Conservation (phyloP, 2,888 invertebrate genomes). For the Lapara coniferarum region DNA sequence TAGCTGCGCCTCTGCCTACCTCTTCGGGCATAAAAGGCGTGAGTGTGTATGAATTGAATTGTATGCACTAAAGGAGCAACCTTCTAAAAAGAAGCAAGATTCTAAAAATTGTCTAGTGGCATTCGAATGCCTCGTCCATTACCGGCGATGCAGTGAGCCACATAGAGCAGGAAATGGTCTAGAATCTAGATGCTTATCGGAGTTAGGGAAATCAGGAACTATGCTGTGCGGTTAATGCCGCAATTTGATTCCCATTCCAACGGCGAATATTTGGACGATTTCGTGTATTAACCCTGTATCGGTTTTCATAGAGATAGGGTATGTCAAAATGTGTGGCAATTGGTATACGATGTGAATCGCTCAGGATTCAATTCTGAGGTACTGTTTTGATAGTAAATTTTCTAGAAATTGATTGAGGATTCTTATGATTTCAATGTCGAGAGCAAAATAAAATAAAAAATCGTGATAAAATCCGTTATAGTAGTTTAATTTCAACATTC, state of each 20-base stretch:
- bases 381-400: no score
- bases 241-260: slow-evolving; percentile 34
- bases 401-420: no score
- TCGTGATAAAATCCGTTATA: no score
- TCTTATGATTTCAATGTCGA: no score
- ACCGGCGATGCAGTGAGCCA: slow-evolving; percentile 38
- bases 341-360: neutral
- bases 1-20: no score
- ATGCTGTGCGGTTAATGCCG: slow-evolving; percentile 41
- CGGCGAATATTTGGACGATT: slow-evolving; percentile 17
- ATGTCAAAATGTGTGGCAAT: neutral
- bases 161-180: slow-evolving; percentile 54
- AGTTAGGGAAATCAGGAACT: slow-evolving; percentile 51
- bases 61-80: no score
- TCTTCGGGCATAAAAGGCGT: no score
- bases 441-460: no score
- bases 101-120: neutral
- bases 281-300: slow-evolving; percentile 5
- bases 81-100: no score
- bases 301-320: neutral
- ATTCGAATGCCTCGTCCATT: slow-evolving; percentile 26
- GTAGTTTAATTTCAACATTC: no score
- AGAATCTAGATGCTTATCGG: slow-evolving; percentile 64
- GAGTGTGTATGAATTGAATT: no score
- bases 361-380: no score